phyloP scores from a whole-genome alignment of 2,113 vertebrate genomes.

The Paradoxurus hermaphroditus region DNA sequence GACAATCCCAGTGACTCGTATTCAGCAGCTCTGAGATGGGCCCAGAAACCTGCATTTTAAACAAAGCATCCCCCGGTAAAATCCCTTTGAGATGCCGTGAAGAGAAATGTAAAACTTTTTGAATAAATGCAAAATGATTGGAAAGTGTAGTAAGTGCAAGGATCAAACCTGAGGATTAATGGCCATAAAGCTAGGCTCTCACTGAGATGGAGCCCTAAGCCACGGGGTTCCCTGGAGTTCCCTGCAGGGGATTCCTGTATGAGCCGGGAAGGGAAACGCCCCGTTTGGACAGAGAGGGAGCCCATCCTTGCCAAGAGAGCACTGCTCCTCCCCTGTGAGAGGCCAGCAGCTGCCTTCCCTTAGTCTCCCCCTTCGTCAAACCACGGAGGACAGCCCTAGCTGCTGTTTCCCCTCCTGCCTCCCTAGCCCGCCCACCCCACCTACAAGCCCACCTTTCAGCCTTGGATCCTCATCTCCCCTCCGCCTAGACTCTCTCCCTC shows the following conservation, averaged over 20 bases:
- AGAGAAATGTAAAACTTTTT: neutral
- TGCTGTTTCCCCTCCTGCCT: neutral
- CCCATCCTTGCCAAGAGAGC: neutral
- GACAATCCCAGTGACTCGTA: neutral
- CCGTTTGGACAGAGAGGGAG: neutral
- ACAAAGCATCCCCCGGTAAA: neutral
- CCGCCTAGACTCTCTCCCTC: neutral
- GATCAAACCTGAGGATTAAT: neutral
- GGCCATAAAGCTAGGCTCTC: neutral
- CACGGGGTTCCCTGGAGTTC: neutral
- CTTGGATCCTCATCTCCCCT: neutral
- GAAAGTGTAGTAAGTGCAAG: neutral
- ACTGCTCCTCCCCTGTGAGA: neutral
- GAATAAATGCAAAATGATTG: neutral
- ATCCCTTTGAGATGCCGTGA: neutral
- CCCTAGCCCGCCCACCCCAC: too few species aligned
- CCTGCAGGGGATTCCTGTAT: neutral
- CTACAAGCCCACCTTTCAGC: neutral
- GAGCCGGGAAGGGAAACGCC: neutral
- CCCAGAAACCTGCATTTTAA: neutral
- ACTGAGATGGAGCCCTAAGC: neutral
- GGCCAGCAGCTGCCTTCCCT: neutral
- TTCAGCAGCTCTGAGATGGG: neutral
- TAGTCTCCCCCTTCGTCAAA: neutral
- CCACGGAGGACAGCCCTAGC: rapidly evolving